Base-by-base conservation (phyloP, 2,888 invertebrate species). In the Odontomyia ornata region DNA sequence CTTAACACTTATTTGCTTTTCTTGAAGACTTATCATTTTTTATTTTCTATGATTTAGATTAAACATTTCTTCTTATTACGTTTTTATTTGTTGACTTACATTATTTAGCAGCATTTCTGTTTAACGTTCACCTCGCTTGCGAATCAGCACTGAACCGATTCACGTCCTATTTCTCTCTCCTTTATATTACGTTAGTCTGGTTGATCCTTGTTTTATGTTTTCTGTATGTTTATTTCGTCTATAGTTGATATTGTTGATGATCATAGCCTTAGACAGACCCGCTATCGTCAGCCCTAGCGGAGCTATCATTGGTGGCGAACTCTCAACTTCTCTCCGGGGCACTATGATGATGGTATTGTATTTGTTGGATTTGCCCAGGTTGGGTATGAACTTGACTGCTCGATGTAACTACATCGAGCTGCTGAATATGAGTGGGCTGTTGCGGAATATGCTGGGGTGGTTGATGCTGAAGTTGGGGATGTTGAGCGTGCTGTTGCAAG, bases 271-370 rank as follows among this genome's bases (percentile, higher is more conserved):
- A 67, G 67, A 18, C 23, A 36, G 36, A 65, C 18, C n/a, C 65
- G 18, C n/a, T 28, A 2, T 65, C 65, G 2, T 18, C n/a, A 18
- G 28, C 25, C n/a, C 28, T 65, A 13, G 65, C 7, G 62, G 62
- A 43, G 30, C n/a, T 62, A 18, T 75, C 43, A 43, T 25, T 21
- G 56, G 25, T 25, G 56, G 23, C 15, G 43, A 23, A 25, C 18
- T 86, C 85, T 86, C 86, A 86, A 86, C 86, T 86, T 81, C 86
- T 85, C 82, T 86, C 86, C 69, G 86, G 85, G 81, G 86, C 85
- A 79, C 85, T 85, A 80, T 86, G 86, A 81, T 86, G 86, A 80
- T 86, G 85, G 76, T 76, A 69, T 18, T 56, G 56, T 18, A 86
- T 86, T 81, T 86, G 86, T 80, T 85, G 86, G 81, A 86, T 84